A percentile compares a stretch with the other conserved stretches of the same genome.
phyloP scores from a whole-genome alignment of 2,797 vertebrate species.

The Macrochelys suwanniensis region DNA sequence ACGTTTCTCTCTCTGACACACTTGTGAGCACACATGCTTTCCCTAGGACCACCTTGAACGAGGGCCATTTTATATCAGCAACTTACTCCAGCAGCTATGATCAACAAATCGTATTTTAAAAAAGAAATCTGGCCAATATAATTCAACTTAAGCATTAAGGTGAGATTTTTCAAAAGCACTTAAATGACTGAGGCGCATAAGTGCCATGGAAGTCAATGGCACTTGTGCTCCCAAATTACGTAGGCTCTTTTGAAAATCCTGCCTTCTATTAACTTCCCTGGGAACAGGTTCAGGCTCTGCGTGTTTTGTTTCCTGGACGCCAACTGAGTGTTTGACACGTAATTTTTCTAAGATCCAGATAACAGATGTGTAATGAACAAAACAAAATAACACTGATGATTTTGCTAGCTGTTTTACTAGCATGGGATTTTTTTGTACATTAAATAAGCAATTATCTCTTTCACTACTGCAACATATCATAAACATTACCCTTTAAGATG shows the following conservation, averaged over 20 bases:
- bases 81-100: background rate
- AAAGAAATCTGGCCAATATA: background rate
- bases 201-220: background rate
- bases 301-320: background rate
- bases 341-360: background rate
- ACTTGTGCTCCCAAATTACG: background rate
- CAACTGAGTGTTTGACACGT: background rate
- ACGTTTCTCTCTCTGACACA: background rate
- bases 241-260: background rate
- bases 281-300: background rate
- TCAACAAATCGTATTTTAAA: background rate
- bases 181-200: background rate
- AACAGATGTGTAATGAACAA: background rate
- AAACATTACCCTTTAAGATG: background rate
- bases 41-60: background rate
- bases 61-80: background rate
- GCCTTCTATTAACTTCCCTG: background rate
- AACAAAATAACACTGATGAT: fast-evolving
- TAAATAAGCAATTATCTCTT: background rate
- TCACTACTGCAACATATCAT: fast-evolving
- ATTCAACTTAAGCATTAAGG: background rate
- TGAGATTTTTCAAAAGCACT: background rate
- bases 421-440: background rate
- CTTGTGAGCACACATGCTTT: background rate
- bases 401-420: background rate